Conservation (phyloP, 2,888 invertebrate genomes). For the Neria commutata region DNA sequence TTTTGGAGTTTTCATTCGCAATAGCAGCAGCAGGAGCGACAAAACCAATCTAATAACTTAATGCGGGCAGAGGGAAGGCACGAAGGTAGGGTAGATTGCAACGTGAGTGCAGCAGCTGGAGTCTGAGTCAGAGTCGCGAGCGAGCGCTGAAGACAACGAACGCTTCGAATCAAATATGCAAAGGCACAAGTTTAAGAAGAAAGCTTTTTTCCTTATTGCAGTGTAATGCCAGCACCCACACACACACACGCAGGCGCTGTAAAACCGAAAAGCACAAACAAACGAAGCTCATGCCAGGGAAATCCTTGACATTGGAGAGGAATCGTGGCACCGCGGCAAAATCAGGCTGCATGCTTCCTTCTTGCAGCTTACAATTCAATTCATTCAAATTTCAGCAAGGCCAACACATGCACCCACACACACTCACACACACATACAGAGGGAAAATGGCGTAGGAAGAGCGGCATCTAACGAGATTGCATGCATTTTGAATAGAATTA, state of each 20-base stretch:
- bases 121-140: too few species aligned
- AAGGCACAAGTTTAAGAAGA: constrained; percentile 3
- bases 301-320: too few species aligned
- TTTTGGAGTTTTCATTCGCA: neutral
- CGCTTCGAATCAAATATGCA: constrained; percentile 16
- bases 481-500: constrained; percentile 54
- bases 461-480: constrained; percentile 32
- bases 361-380: neutral
- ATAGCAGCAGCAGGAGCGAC: neutral
- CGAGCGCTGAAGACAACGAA: too few species aligned
- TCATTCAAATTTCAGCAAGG: neutral
- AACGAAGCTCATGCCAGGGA: too few species aligned
- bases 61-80: too few species aligned
- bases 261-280: too few species aligned
- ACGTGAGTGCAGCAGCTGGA: too few species aligned
- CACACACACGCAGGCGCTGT: neutral
- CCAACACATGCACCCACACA: too few species aligned
- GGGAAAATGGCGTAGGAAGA: too few species aligned
- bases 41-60: constrained; percentile 12
- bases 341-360: neutral
- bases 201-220: constrained; percentile 10
- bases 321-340: too few species aligned
- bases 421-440: too few species aligned
- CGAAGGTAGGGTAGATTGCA: too few species aligned
- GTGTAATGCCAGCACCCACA: constrained; percentile 7